Evolutionary conservation across 2,113 vertebrate species (phyloP), one percentile per base, ranked within the genome.

Genomic region (Calyptomena viridis): DNA sequence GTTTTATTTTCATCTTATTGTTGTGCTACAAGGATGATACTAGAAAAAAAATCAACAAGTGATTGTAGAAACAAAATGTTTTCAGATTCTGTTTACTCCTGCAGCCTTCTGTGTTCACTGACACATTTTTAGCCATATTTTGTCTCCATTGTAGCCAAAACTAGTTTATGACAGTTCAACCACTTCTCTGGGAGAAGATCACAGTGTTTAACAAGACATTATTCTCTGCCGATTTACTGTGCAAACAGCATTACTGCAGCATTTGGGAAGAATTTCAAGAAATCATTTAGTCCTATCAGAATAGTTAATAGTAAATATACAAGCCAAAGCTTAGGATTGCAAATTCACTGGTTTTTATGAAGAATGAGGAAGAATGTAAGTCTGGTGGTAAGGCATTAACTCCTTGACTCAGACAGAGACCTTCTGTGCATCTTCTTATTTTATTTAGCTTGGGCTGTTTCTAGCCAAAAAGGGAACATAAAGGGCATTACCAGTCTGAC

Each of bases 1-100:
- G 31, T n/a, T 92, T 80, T 67, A 42, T 92, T 97, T 94, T 92
- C 24, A 50, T 69, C 28, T 84, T 55, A 80, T 66, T 83, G 22
- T 50, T 80, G 62, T 42, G 47, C 42, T 80, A 28, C 75, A 60
- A 76, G 50, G 18, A 33, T 77, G 72, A 88, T 80, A 58, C 49
- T 33, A 59, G 47, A 31, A 44, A 86, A 91, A 66, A 33, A n/a
- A n/a, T n/a, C n/a, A n/a, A 24, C 42, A 33, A 80, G 5, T 8
- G 19, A 59, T 23, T 44, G 33, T 80, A 50, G 42, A 62, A 91
- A 85, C 1, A 2, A 74, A 74, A 37, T 35, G 1, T 24, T 88
- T 85, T 60, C 67, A 67, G 47, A 37, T 19, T 31, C 11, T 40
- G 8, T 47, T 79, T 31, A 75, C 14, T 84, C 22, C 56, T 81